These are phyloP conservation scores for Malurus alboscapulatus DNA, from an alignment of 2,113 vertebrate genomes.

Conservation along the genomic window DNA sequence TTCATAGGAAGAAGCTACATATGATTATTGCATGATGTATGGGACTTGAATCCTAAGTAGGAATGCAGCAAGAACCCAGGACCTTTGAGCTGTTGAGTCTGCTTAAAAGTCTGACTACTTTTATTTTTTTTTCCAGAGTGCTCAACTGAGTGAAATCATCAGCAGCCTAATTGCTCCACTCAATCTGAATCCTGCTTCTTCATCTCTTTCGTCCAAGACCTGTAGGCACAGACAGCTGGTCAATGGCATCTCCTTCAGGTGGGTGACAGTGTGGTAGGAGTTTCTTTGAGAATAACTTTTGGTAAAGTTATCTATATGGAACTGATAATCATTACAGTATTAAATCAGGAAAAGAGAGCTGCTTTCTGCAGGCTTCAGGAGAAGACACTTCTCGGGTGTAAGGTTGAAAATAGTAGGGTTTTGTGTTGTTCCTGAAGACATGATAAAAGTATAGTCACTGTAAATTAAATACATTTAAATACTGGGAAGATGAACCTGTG, in stretches of 20 bases:
- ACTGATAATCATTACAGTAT: neutral
- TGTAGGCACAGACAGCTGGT: constrained; percentile 68
- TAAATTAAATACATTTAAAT: neutral
- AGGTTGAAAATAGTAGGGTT: neutral
- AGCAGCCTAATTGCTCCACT: constrained; percentile 88
- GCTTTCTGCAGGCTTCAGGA: neutral
- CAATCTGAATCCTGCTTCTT: constrained; percentile 78
- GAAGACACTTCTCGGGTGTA: neutral
- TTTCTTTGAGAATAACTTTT: neutral
- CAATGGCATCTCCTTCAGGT: constrained; percentile 81
- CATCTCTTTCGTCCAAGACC: constrained; percentile 77
- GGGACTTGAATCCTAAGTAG: neutral
- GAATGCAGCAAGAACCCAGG: neutral
- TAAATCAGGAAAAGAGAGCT: neutral
- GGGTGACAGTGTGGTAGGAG: neutral
- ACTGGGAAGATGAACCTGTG: neutral
- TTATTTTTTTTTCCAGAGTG: constrained; percentile 81
- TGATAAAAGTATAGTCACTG: neutral
- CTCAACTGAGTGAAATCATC: constrained; percentile 90
- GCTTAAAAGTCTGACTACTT: neutral
- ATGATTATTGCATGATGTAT: neutral
- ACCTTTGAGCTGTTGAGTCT: neutral
- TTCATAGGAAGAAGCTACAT: neutral
- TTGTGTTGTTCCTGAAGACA: neutral
- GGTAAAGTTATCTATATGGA: neutral